Conservation (phyloP, 2,888 invertebrate species). For the Callyntrura sp. region DNA sequence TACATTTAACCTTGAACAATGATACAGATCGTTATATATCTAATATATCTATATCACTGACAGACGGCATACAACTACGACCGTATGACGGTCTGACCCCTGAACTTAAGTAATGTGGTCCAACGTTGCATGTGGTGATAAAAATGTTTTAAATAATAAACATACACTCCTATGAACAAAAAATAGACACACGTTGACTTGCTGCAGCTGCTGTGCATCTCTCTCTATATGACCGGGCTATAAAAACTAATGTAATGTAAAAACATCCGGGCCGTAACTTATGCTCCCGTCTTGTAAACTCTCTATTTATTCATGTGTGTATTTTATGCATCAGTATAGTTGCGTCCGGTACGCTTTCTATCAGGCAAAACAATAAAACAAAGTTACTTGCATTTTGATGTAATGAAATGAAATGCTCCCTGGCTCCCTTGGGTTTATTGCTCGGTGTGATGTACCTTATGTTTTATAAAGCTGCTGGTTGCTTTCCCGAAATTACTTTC, state of each 20-base stretch:
- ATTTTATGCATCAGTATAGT: not conserved
- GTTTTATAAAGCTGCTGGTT: not conserved
- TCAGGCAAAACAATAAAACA: too few species aligned
- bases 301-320: conserved; percentile 22
- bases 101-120: not conserved
- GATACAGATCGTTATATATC: too few species aligned
- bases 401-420: not conserved
- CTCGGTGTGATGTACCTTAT: not conserved
- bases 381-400: not conserved
- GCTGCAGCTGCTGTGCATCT: not conserved
- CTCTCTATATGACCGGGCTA: not conserved
- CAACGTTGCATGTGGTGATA: not conserved
- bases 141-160: not conserved
- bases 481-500: not conserved
- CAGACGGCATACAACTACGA: too few species aligned
- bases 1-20: not conserved
- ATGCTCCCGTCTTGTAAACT: not conserved
- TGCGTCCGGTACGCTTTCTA: not conserved
- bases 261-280: not conserved
- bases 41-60: too few species aligned
- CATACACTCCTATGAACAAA: too few species aligned
- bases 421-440: too few species aligned
- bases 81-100: too few species aligned
- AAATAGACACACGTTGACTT: conserved; percentile 1
- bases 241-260: conserved; percentile 21